Percentiles rank a stretch among this genome's conserved stretches.
Conservation (phyloP, 2,888 invertebrate genomes). For the Sphaeridia pumilis region DNA sequence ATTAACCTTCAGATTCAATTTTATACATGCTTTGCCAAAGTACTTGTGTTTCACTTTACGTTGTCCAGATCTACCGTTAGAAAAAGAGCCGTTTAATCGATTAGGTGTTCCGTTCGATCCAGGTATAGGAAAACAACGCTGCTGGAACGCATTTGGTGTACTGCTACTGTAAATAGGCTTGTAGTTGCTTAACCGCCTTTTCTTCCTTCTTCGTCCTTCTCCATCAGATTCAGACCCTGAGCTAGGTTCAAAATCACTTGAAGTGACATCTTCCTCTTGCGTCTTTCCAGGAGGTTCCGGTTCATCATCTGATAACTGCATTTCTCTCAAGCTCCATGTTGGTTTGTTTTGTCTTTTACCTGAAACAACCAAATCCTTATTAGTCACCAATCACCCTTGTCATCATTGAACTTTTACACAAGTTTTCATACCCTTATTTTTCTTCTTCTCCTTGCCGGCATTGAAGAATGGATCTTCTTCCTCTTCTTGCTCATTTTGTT, state of each 20-base stretch:
- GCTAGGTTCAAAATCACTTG: constrained; percentile 13
- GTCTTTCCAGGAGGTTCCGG: not conserved
- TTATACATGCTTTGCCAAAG: too few relatives aligned
- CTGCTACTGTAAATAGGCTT: not conserved
- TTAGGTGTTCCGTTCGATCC: not conserved
- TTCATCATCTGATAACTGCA: constrained; percentile 9
- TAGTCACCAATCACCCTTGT: too few relatives aligned
- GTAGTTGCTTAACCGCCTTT: not conserved
- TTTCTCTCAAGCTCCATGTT: constrained; percentile 13
- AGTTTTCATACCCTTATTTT: not conserved
- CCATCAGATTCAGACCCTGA: constrained; percentile 6
- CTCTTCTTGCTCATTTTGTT: not conserved
- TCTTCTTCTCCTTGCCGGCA: not conserved
- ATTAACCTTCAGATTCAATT: too few relatives aligned
- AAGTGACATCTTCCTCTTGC: not conserved
- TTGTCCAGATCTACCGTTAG: too few relatives aligned
- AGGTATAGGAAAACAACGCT: not conserved
- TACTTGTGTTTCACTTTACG: too few relatives aligned
- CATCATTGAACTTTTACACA: too few relatives aligned
- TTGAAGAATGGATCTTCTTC: not conserved
- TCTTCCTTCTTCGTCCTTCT: not conserved
- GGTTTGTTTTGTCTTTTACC: constrained; percentile 6
- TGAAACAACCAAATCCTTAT: not conserved
- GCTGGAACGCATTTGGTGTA: too few relatives aligned
- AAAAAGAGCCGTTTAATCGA: too few relatives aligned